phyloP scores from a whole-genome alignment of 2,888 invertebrate species.

The Chalcosyrphus nemorum region DNA sequence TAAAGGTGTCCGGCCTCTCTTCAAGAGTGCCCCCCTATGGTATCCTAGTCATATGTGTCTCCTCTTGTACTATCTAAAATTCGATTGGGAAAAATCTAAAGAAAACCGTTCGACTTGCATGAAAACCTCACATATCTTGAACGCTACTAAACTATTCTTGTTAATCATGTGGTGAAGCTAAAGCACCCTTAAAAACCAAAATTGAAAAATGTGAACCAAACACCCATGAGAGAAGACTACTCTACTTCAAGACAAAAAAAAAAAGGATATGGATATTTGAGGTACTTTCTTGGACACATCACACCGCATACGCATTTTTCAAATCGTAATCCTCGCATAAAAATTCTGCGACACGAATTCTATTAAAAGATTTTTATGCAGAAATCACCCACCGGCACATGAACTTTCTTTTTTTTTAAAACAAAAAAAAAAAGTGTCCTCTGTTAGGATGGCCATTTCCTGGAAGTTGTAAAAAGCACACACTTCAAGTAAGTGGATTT shows the following conservation, averaged over 20 bases:
- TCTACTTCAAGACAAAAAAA: not conserved
- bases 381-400: constrained; percentile 49
- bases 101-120: no score
- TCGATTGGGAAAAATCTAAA: no score
- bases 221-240: constrained; percentile 4
- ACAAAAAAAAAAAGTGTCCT: not conserved
- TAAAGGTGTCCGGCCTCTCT: no score
- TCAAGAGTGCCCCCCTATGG: no score
- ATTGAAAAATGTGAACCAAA: not conserved
- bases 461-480: constrained; percentile 67
- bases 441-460: constrained; percentile 61
- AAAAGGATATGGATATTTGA: constrained; percentile 55
- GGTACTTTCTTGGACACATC: constrained; percentile 69
- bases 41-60: no score
- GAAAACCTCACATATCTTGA: no score
- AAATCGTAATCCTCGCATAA: constrained; percentile 70
- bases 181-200: not conserved
- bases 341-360: constrained; percentile 73
- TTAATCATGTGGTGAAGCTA: not conserved
- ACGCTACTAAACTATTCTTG: not conserved
- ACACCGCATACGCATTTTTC: constrained; percentile 67
- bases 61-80: no score
- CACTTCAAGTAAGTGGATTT: constrained; percentile 64
- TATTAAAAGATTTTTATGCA: constrained; percentile 71
- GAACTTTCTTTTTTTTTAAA: not conserved